phyloP scores from a whole-genome alignment of 2,113 vertebrate species.

The Crotalus viridis region DNA sequence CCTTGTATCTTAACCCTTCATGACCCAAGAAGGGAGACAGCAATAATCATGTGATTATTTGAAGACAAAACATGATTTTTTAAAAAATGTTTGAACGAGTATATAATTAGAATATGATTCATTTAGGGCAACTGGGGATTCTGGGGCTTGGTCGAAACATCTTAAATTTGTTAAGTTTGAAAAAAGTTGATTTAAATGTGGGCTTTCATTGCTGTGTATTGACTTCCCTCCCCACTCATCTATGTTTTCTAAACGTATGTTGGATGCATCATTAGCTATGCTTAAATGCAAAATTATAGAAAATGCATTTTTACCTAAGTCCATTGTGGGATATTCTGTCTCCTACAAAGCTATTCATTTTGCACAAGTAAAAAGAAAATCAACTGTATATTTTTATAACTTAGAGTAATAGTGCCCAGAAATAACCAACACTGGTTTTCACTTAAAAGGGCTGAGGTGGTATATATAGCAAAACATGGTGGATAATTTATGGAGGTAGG shows the following conservation, averaged over 20 bases:
- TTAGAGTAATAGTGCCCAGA: too few species aligned
- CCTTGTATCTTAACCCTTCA: slow-evolving; percentile 51
- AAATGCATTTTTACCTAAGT: too few species aligned
- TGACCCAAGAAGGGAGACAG: slow-evolving; percentile 49
- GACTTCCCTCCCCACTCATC: not conserved
- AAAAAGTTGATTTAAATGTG: not conserved
- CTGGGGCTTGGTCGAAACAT: not conserved
- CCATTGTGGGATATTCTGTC: too few species aligned
- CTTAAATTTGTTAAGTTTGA: not conserved
- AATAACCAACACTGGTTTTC: too few species aligned
- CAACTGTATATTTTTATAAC: too few species aligned
- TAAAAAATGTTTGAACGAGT: not conserved
- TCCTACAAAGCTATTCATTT: too few species aligned
- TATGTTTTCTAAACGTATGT: not conserved
- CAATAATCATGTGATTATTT: slow-evolving; percentile 58
- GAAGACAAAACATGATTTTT: slow-evolving; percentile 60
- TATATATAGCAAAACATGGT: too few species aligned
- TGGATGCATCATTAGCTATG: not conserved
- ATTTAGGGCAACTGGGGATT: not conserved
- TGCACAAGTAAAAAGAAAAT: too few species aligned
- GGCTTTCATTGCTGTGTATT: not conserved
- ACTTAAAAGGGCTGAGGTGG: too few species aligned
- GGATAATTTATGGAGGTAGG: too few species aligned
- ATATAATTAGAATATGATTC: slow-evolving; percentile 46
- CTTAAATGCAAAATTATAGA: not conserved